A percentile compares a stretch with the other conserved stretches of the same genome.
Evolutionary conservation across 2,113 vertebrate species (phyloP).

Genomic region (Alectura lathami): DNA sequence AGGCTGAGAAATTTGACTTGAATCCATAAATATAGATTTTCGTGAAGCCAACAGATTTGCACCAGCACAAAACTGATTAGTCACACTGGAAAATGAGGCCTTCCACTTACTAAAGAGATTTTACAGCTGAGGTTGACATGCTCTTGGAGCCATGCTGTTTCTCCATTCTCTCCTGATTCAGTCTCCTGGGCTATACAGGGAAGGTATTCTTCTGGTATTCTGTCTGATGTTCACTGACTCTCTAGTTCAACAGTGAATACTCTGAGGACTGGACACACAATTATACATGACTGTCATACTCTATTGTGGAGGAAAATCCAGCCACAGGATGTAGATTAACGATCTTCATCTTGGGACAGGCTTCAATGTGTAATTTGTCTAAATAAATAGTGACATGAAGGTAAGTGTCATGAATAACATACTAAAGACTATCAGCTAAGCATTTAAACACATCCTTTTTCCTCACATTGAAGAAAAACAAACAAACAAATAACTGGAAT

Average conservation of each 20-base stretch:
- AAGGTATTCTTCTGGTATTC: neutral
- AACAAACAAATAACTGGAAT: neutral
- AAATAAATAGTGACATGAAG: neutral
- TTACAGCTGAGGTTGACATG: neutral
- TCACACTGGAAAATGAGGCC: constrained; percentile 19
- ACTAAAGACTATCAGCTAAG: neutral
- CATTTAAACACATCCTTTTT: neutral
- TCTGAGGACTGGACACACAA: neutral
- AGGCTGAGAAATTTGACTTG: neutral
- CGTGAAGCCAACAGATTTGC: neutral
- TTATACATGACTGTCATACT: neutral
- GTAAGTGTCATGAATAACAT: neutral
- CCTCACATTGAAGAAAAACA: neutral
- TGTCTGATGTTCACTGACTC: neutral
- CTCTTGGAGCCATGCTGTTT: neutral
- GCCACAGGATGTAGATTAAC: neutral
- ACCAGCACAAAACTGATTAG: neutral
- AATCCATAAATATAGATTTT: neutral
- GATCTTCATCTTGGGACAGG: neutral
- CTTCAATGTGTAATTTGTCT: neutral
- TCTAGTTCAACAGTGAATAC: neutral
- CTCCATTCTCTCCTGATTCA: neutral
- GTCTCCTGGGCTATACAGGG: neutral
- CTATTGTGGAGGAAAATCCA: neutral
- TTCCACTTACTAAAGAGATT: constrained; percentile 8